phyloP scores from a whole-genome alignment of 2,113 vertebrate species.

The Chamaetylas fuelleborni region DNA sequence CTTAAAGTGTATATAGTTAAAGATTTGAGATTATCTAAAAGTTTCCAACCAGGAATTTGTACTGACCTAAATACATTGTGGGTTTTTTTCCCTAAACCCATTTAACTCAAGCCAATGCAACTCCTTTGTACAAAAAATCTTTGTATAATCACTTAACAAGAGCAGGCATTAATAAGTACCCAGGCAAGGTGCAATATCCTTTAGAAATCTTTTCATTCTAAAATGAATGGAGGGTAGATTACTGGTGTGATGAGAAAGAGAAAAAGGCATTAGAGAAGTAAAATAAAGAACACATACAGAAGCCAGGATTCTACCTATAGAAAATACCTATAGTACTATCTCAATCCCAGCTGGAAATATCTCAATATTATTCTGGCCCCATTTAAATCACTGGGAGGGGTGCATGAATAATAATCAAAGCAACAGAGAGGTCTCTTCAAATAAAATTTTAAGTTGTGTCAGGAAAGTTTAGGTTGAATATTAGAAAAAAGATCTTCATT shows the following conservation, averaged over 20 bases:
- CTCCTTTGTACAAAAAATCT: slow-evolving; percentile 40
- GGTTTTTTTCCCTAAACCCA: not conserved
- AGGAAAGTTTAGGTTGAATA: not conserved
- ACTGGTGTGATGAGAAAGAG: not conserved
- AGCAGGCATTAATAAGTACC: slow-evolving; percentile 18
- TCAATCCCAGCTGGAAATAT: not conserved
- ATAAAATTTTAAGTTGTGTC: not conserved
- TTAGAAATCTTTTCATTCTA: not conserved
- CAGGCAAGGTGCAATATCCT: slow-evolving; percentile 30
- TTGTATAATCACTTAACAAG: slow-evolving; percentile 39
- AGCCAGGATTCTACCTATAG: not conserved
- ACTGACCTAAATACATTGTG: slow-evolving; percentile 54
- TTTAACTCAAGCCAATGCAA: slow-evolving; percentile 18
- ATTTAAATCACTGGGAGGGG: not conserved
- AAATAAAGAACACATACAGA: not conserved
- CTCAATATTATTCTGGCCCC: not conserved
- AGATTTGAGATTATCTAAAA: slow-evolving; percentile 38
- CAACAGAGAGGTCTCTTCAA: not conserved
- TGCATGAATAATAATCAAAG: not conserved
- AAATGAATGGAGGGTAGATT: not conserved
- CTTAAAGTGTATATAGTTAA: slow-evolving; percentile 14
- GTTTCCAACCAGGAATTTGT: slow-evolving; percentile 41
- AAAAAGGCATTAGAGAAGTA: not conserved
- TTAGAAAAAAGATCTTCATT: not conserved
- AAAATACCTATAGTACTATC: not conserved